Evolutionary conservation across 2,888 invertebrate genomes (phyloP).

Genomic region (Morpho helenor): DNA sequence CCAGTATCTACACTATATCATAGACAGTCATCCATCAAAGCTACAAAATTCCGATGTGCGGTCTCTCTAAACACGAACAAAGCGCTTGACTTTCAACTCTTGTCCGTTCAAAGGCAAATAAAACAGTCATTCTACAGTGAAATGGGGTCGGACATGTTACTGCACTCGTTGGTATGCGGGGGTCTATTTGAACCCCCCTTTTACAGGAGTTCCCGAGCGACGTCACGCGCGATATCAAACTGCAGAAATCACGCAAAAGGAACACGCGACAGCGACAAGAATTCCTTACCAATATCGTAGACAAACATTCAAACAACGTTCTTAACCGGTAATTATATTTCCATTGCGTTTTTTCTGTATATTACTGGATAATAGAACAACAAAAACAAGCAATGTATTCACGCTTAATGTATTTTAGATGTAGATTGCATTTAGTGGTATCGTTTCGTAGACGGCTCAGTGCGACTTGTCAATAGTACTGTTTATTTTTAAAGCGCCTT

Average conservation of each 20-base stretch:
- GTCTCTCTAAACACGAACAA: slow-evolving; percentile 23
- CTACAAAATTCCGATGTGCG: slow-evolving; percentile 6
- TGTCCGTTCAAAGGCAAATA: slow-evolving; percentile 51
- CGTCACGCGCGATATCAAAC: slow-evolving; percentile 69
- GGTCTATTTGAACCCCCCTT: slow-evolving; percentile 51
- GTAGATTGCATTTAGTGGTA: neutral
- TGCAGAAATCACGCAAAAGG: slow-evolving; percentile 71
- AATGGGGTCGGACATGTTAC: slow-evolving; percentile 70
- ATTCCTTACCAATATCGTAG: slow-evolving; percentile 1
- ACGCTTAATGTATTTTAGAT: neutral
- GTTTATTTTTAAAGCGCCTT: slow-evolving; percentile 67
- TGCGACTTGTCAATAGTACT: slow-evolving; percentile 67
- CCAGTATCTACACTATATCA: neutral
- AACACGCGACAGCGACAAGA: slow-evolving; percentile 52
- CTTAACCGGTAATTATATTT: neutral
- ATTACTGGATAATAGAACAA: no score
- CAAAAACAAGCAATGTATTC: slow-evolving; percentile 9
- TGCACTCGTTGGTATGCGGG: slow-evolving; percentile 62
- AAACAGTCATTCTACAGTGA: slow-evolving; percentile 67
- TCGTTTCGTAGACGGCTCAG: slow-evolving; percentile 6
- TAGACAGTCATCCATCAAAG: slow-evolving; percentile 4
- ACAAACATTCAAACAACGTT: neutral
- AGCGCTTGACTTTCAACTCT: slow-evolving; percentile 26
- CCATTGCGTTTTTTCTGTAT: no score
- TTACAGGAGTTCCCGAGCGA: slow-evolving; percentile 56